phyloP scores from a whole-genome alignment of 2,888 invertebrate genomes.

The Fragum sueziense region DNA sequence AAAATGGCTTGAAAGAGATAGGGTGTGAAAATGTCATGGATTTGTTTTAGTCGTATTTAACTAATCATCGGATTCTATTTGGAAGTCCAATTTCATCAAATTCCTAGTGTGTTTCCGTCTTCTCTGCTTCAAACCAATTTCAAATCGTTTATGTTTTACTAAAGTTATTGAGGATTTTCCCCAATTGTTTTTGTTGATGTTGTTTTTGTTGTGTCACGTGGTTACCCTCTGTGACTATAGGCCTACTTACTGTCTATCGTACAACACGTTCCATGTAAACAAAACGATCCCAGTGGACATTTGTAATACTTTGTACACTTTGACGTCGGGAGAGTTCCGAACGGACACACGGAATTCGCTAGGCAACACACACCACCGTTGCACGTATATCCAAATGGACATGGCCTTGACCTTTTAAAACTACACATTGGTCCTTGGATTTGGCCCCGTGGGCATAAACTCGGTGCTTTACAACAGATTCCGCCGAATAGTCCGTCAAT shows the following conservation, averaged over 20 bases:
- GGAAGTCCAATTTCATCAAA: too few relatives aligned
- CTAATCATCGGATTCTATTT: too few relatives aligned
- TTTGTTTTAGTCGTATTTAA: too few relatives aligned
- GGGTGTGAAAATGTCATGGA: too few relatives aligned
- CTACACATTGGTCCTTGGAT: slow-evolving; percentile 33
- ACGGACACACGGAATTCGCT: not conserved
- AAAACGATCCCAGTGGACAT: not conserved
- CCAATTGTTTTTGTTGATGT: too few relatives aligned
- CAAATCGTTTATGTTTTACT: too few relatives aligned
- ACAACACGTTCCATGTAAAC: slow-evolving; percentile 17
- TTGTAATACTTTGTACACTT: not conserved
- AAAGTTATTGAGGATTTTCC: too few relatives aligned
- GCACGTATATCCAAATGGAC: slow-evolving; percentile 40
- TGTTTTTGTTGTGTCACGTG: too few relatives aligned
- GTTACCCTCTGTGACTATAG: too few relatives aligned
- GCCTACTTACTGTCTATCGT: not conserved
- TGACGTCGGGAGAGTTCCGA: not conserved
- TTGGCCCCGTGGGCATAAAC: slow-evolving; percentile 35
- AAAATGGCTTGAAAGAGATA: too few relatives aligned
- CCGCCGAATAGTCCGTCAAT: slow-evolving; percentile 37
- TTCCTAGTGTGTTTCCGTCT: too few relatives aligned
- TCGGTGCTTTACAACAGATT: slow-evolving; percentile 36
- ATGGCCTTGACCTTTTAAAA: slow-evolving; percentile 11
- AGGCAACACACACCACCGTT: slow-evolving; percentile 44
- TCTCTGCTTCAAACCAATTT: too few relatives aligned